Evolutionary conservation across 2,888 invertebrate genomes (phyloP).

Genomic region (Hydraecia micacea): DNA sequence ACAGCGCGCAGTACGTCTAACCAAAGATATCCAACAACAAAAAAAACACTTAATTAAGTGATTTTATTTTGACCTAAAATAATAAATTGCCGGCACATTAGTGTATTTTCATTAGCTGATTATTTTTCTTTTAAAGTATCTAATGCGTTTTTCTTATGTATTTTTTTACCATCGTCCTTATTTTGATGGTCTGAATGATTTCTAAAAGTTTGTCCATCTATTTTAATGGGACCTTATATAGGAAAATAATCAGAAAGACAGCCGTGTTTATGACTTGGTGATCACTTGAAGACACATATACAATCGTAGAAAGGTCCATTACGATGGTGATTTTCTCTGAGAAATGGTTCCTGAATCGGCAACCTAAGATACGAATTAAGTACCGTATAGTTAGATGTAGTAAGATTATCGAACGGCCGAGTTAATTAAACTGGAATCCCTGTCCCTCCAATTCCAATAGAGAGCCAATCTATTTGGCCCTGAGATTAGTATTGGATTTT

Average conservation of each 20-base stretch:
- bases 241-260: conserved; percentile 42
- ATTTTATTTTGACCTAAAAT: too few species aligned
- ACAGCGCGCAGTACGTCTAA: too few species aligned
- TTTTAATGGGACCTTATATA: background rate
- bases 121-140: too few species aligned
- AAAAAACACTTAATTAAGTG: too few species aligned
- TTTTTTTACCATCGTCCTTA: too few species aligned
- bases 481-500: conserved; percentile 40
- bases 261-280: conserved; percentile 33
- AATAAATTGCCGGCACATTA: too few species aligned
- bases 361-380: background rate
- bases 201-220: too few species aligned
- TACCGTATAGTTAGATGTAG: background rate
- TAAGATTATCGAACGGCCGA: conserved; percentile 17
- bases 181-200: too few species aligned
- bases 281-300: conserved; percentile 7
- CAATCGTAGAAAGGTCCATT: conserved; percentile 9
- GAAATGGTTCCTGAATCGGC: background rate
- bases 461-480: conserved; percentile 22
- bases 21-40: too few species aligned
- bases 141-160: too few species aligned
- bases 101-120: too few species aligned
- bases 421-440: conserved; percentile 43
- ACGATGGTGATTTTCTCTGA: conserved; percentile 18
- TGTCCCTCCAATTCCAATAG: conserved; percentile 13